Conservation (phyloP, 2,113 vertebrate species). For the Chunga burmeisteri region DNA sequence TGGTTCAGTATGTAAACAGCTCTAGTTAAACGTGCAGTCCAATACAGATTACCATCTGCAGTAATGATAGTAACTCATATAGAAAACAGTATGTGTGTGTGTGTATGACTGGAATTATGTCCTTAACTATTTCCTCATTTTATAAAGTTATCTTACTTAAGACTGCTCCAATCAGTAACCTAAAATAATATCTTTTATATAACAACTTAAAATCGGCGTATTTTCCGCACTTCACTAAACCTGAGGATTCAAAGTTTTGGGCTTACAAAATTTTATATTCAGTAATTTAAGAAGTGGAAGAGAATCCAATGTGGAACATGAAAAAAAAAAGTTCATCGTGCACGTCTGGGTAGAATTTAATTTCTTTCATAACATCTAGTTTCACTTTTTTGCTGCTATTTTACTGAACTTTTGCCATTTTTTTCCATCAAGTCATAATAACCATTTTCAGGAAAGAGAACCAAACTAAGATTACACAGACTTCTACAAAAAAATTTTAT, state of each 20-base stretch:
- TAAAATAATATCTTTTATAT: neutral
- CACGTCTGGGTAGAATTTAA: neutral
- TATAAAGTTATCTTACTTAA: neutral
- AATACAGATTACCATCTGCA: neutral
- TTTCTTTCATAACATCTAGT: neutral
- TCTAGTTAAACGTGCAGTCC: neutral
- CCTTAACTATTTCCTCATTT: neutral
- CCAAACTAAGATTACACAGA: neutral
- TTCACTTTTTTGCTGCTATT: neutral
- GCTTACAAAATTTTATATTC: neutral
- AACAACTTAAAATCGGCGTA: neutral
- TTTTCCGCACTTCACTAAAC: neutral
- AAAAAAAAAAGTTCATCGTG: neutral
- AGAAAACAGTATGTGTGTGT: neutral
- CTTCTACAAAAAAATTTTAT: neutral
- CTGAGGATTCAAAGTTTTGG: neutral
- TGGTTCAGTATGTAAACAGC: neutral
- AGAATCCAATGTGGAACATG: neutral
- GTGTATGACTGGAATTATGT: neutral
- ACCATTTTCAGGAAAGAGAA: neutral
- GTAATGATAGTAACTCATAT: neutral
- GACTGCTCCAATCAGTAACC: neutral
- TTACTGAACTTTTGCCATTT: neutral
- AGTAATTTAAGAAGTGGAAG: neutral
- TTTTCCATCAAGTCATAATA: neutral